These are phyloP conservation scores for Huso huso DNA, from an alignment of 2,797 vertebrate species.

Conservation along the genomic window DNA sequence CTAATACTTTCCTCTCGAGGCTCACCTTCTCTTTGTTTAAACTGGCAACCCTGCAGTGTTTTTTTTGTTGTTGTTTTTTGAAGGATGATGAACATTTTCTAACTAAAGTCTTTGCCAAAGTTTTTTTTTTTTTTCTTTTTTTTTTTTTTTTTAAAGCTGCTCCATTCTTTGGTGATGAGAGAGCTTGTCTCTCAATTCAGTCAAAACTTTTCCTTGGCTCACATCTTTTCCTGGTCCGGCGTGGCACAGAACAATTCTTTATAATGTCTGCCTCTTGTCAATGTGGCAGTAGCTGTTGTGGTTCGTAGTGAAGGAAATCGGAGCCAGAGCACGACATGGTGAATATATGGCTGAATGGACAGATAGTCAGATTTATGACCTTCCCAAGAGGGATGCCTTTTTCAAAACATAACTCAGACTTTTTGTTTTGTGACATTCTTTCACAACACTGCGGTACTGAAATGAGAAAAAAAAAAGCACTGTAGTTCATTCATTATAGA, in stretches of 20 bases:
- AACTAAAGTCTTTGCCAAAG: constrained; percentile 2
- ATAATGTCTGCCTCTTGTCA: constrained; percentile 17
- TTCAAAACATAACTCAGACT: no score
- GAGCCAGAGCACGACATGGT: neutral
- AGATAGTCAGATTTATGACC: no score
- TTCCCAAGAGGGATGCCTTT: no score
- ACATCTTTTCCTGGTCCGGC: neutral
- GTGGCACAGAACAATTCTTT: constrained; percentile 1
- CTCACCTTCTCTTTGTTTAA: neutral
- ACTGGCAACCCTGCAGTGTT: neutral
- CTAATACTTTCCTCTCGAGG: neutral
- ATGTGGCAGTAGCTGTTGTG: constrained; percentile 8
- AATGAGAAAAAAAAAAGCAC: no score
- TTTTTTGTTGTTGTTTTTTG: neutral
- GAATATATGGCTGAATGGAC: no score
- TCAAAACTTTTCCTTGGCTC: constrained; percentile 10
- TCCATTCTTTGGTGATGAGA: constrained; percentile 15
- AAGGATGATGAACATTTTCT: constrained; percentile 12
- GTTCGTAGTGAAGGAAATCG: neutral
- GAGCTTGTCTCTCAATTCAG: constrained; percentile 4
- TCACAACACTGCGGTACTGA: no score
- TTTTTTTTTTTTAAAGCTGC: constrained; percentile 6
- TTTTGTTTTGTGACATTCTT: no score
- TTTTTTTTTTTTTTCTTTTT: constrained; percentile 3
- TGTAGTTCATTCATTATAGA: no score